Base-by-base conservation (phyloP, 1,140 invertebrate genomes). In the Varroa destructor region DNA sequence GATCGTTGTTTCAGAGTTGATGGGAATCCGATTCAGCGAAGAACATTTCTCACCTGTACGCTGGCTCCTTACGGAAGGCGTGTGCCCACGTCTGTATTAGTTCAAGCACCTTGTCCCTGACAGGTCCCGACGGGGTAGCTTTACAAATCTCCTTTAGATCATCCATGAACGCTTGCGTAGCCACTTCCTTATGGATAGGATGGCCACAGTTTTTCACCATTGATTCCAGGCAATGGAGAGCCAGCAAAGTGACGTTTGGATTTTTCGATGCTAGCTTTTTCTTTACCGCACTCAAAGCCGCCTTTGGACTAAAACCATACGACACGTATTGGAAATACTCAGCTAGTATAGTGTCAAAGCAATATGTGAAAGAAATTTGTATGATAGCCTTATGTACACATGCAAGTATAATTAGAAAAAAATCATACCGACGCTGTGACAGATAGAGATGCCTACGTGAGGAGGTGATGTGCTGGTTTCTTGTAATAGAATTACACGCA, bases 161-260 rank as follows among this genome's bases (percentile, higher is more conserved):
- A 81, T 97, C 93, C 87, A 97, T 97, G 80, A 93, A 95, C 71
- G 86, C 85, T 77, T 91, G 92, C 3, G 89, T 89, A 70, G 91
- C 89, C 25, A 99, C 85, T 84, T 99, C 95, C 80, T 92, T 87
- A 78, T 98, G 93, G 74, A 98, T 85, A 55, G 87, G 82, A 73
- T 85, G 83, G 77, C 94, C 94, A 84, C 95, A 99, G 82, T 99
- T 98, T 85, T 99, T 99, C 0, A 98, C 92, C 78, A 91, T 88
- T 76, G 93, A 95, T 81, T 99, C 95, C 51, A 98, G 80, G 55
- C 95, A 89, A 86, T 88, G 58, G 70, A 71, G 56, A 67, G 56
- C 72, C 57, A 72, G 74, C 40, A 72, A 56, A 64, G 43, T 43
- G 67, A 25, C 43, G 36, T 67, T 71, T 40, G n/a, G 54, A 56